Evolutionary conservation across 2,797 vertebrate species (phyloP), one percentile per base, ranked within the genome.

Genomic region (Poecilia wingei): DNA sequence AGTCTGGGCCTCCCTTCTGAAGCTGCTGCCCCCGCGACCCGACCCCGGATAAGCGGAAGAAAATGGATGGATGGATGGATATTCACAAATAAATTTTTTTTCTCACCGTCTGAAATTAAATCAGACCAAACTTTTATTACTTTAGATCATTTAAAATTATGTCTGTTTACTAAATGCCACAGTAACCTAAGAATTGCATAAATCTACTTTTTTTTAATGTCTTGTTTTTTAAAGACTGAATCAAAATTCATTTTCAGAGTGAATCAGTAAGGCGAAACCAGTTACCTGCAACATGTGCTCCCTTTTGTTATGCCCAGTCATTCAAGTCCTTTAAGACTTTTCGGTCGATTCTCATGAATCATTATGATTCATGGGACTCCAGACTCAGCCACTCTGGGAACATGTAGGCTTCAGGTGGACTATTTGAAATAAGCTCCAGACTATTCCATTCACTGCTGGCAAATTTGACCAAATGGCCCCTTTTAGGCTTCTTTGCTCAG

Each of bases 401-500:
- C 0, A 0, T 36, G 31, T 33, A n/a, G 25, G 36, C 73, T 76
- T 77, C 61, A 66, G 57, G 28, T 16, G 28, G 20, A 36, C 71
- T 51, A 25, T 81, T 66, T 79, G 57, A 84, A 81, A 78, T 71
- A 36, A 69, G 25, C 79, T 82, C 78, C 78, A 13, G 22, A 14
- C 3, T 61, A 33, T 84, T 46, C 81, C 80, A 81, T 43, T 73
- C 82, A 72, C 76, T 77, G 80, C 82, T 20, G 61, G 78, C 75
- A 79, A 76, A 84, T 84, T 64, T 57, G 66, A 77, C 71, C 82
- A 78, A 82, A 79, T 49, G 36, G 74, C 61, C 55, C 1, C 31
- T 72, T 77, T 68, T 81, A 33, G 45, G 31, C 57, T 73, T 81
- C 81, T 85, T 84, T 87, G 82, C 71, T 80, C 79, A 66, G 76